Evolutionary conservation across 1,140 invertebrate species (phyloP), one percentile per base, ranked within the genome.

Genomic region (Thereuonema tuberculata): DNA sequence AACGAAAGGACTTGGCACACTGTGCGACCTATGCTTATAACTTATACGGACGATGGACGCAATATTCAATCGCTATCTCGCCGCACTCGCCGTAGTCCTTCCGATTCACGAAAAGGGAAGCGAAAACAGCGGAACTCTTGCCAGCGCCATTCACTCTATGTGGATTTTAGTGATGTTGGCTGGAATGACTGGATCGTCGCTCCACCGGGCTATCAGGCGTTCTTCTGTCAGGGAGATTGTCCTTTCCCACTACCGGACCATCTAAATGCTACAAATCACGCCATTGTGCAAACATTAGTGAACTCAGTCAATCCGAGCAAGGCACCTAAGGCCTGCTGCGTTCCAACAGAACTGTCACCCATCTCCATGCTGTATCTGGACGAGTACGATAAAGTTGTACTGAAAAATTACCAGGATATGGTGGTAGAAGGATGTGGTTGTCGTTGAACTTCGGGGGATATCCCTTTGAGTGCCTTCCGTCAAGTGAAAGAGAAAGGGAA

Each of bases 181-280:
- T 99, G 96, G 96, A 88, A 89, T 68, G 92, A 97, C 74, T 99
- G 96, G 96, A 98, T 99, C 67, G 90, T 99, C n/a, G 95, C 94
- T 9, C 96, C 96, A 1, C 82, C 84, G 5, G 92, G 93, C 24
- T 98, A 98, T 76, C 84, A 96, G 65, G 94, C 95, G 0, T 97
- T 82, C 75, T 95, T 91, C 72, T 99, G 95, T 74, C 81, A 89
- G 65, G 95, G 96, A 1, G 87, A 93, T 66, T 98, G 95, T 75
- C 85, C 85, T 9, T 96, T 90, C 69, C 93, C 94, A 2, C 75
- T 98, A 60, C 81, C 87, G 24, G 89, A 94, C 66, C 89, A 97
- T 74, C 72, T 97, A 14, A 98, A 98, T 75, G 84, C 92, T 25
- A 98, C 95, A 24, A 98, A 99, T 73, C 96, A 99, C 76, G 96